These are phyloP conservation scores for Orthosia cruda DNA, from an alignment of 2,888 invertebrate species.

Conservation along the genomic window DNA sequence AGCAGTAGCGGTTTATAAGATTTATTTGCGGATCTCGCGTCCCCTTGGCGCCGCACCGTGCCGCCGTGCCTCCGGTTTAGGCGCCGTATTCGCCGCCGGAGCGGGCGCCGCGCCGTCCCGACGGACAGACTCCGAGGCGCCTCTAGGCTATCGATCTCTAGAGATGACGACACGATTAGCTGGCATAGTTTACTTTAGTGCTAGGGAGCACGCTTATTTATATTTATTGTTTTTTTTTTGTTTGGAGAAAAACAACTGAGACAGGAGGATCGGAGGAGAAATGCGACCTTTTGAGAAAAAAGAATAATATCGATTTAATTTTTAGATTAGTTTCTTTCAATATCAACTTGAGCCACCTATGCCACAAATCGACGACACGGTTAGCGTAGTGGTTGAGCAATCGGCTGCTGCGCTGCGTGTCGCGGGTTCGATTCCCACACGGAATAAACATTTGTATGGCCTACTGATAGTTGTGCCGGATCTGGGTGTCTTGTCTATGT, in stretches of 20 bases:
- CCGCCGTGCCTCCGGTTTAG: constrained; percentile 50
- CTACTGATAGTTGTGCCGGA: no score
- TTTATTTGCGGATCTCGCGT: constrained; percentile 78
- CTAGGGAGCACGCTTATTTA: constrained; percentile 22
- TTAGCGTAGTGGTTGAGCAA: no score
- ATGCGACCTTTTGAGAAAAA: neutral
- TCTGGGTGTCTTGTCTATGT: no score
- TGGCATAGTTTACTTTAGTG: constrained; percentile 53
- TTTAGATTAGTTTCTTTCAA: neutral
- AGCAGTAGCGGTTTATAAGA: constrained; percentile 76
- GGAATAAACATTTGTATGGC: no score
- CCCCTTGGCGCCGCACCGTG: constrained; percentile 85
- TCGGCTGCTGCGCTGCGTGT: no score
- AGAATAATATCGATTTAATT: no score
- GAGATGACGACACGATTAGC: constrained; percentile 75
- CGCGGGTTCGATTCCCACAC: no score
- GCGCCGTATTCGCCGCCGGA: constrained; percentile 79
- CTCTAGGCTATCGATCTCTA: constrained; percentile 82
- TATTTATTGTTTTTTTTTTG: constrained; percentile 8
- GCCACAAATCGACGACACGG: neutral
- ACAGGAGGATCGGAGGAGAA: neutral
- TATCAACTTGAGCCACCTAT: neutral
- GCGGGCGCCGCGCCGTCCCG: constrained; percentile 88
- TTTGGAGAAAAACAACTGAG: constrained; percentile 1
- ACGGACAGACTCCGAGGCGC: constrained; percentile 86